These are phyloP conservation scores for Eubasilissa splendida DNA, from an alignment of 2,888 invertebrate species.

Conservation along the genomic window DNA sequence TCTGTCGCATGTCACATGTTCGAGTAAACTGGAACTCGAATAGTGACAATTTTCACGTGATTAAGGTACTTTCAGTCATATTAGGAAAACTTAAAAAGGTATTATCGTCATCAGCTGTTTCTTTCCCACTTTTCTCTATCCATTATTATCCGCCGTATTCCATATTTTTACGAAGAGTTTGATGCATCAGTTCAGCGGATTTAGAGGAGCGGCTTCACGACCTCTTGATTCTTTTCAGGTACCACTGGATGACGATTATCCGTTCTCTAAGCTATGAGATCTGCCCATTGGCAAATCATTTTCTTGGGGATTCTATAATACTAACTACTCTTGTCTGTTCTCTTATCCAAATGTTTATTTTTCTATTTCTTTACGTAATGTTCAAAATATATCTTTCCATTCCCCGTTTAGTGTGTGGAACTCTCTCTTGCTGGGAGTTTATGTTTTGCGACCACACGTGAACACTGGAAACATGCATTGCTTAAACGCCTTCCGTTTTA, in stretches of 20 bases:
- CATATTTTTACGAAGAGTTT: not conserved
- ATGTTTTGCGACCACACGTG: no score
- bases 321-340: not conserved
- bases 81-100: not conserved
- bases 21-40: no score
- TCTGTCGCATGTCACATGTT: no score
- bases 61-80: not conserved
- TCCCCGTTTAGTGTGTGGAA: not conserved
- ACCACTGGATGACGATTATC: not conserved
- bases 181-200: no score
- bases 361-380: not conserved
- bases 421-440: not conserved
- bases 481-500: no score
- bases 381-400: not conserved
- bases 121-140: not conserved
- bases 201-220: not conserved
- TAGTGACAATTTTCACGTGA: no score
- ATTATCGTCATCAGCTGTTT: not conserved
- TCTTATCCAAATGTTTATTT: not conserved
- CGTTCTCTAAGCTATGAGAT: not conserved
- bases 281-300: not conserved
- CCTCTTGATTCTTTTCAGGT: not conserved
- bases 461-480: no score
- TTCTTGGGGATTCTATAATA: not conserved
- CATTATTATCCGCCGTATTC: not conserved